Evolutionary conservation across 2,113 vertebrate species (phyloP).

Genomic region (Riparia riparia): DNA sequence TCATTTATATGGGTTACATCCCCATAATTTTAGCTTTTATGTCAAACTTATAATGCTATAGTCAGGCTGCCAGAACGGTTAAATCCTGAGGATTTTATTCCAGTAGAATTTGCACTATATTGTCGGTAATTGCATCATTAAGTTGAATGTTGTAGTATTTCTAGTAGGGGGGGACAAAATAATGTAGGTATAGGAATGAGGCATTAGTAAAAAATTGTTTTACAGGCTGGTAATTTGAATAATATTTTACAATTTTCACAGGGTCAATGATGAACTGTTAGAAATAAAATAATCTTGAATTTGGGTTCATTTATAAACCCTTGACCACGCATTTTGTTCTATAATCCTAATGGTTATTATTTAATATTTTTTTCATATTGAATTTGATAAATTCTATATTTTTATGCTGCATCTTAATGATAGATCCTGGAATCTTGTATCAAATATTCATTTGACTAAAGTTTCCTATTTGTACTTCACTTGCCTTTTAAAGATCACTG

Average conservation of each 20-base stretch:
- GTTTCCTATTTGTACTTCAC: background rate
- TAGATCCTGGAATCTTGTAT: background rate
- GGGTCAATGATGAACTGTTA: background rate
- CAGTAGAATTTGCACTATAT: background rate
- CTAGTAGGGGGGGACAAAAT: background rate
- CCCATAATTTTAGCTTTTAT: constrained; percentile 19
- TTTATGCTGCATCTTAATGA: background rate
- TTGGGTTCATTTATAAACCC: background rate
- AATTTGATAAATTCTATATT: background rate
- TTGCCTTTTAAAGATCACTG: background rate
- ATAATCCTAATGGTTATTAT: background rate
- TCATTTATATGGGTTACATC: constrained; percentile 12
- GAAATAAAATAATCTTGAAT: background rate
- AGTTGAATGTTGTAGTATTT: background rate
- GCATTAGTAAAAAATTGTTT: background rate
- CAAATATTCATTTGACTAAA: background rate
- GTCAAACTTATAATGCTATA: background rate
- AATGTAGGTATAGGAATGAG: background rate
- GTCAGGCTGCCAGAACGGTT: background rate
- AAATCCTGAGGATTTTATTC: constrained; percentile 8
- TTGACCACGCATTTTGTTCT: background rate
- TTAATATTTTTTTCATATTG: background rate
- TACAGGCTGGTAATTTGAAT: background rate
- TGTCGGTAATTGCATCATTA: background rate
- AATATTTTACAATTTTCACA: background rate